Conservation (phyloP, 2,113 vertebrate genomes). For the Miniopterus natalensis region DNA sequence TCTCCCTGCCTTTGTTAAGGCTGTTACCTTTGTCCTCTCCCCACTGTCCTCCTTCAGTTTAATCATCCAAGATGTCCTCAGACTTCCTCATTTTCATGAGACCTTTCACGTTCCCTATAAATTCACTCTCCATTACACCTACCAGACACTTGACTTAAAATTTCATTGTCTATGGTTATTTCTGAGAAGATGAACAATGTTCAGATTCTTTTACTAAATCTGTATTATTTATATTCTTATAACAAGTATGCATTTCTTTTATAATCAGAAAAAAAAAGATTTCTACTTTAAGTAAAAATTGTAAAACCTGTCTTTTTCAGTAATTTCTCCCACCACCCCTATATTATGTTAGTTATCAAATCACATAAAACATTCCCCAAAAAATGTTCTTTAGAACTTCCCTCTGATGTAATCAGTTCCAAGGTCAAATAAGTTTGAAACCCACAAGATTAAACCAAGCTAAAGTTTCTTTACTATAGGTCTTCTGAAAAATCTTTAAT, state of each 20-base stretch:
- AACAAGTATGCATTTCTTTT: neutral
- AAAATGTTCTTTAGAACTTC: neutral
- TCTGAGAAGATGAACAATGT: neutral
- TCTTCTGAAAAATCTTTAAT: constrained; percentile 13
- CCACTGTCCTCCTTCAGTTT: neutral
- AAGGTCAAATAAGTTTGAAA: neutral
- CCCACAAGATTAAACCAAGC: neutral
- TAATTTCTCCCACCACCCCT: neutral
- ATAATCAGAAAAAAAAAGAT: neutral
- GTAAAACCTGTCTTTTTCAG: neutral
- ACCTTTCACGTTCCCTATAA: neutral
- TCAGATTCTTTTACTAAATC: neutral
- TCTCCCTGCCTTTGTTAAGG: neutral
- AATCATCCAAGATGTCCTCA: neutral
- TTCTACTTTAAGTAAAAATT: constrained; percentile 2
- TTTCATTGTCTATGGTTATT: neutral
- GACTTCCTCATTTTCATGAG: neutral
- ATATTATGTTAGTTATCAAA: neutral
- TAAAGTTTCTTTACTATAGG: neutral
- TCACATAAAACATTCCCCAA: neutral
- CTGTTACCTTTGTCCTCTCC: neutral
- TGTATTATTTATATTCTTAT: neutral
- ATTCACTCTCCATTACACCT: neutral
- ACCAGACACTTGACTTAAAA: neutral
- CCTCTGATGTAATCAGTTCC: neutral